A percentile compares a stretch with the other conserved stretches of the same genome.
Conservation (phyloP, 2,797 vertebrate species). For the Cynopterus sphinx region DNA sequence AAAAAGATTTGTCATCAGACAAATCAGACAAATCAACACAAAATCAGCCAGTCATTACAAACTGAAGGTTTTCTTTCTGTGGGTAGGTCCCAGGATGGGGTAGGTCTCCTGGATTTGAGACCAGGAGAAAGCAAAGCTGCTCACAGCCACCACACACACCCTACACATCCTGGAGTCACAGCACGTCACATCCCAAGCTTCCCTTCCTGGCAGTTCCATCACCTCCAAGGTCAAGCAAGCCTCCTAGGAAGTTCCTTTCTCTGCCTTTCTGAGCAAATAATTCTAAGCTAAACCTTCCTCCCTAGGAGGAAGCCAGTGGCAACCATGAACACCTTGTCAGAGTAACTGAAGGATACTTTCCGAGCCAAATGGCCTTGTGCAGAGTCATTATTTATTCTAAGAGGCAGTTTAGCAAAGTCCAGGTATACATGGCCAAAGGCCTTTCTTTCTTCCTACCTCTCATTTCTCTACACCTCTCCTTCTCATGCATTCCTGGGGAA, state of each 20-base stretch:
- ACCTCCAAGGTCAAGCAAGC: neutral
- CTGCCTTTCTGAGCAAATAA: neutral
- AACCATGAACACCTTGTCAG: neutral
- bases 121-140: neutral
- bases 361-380: neutral
- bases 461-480: neutral
- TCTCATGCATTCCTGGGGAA: neutral
- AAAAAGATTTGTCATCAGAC: neutral
- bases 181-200: neutral
- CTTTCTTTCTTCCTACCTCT: neutral
- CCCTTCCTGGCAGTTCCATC: neutral
- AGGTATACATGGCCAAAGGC: neutral
- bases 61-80: neutral
- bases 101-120: neutral
- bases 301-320: neutral
- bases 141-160: neutral
- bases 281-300: neutral
- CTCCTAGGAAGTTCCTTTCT: neutral
- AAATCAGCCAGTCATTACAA: neutral
- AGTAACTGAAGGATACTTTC: neutral
- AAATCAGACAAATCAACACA: constrained; percentile 11
- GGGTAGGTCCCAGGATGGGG: neutral
- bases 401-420: neutral
- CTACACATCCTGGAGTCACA: neutral
- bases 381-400: constrained; percentile 5